Conservation (phyloP, 2,888 invertebrate species). For the Molanna angustata region DNA sequence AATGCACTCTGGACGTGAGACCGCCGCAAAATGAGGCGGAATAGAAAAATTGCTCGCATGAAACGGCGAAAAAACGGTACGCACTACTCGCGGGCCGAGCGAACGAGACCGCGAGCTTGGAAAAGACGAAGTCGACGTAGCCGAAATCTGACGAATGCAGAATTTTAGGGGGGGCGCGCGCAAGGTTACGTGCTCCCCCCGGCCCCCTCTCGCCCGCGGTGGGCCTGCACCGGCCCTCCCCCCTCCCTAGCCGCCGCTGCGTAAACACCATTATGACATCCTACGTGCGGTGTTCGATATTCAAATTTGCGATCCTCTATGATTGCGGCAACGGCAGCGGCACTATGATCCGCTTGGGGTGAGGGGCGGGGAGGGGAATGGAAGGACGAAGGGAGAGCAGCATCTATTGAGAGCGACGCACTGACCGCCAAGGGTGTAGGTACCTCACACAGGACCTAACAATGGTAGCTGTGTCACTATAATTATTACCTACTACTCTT, state of each 20-base stretch:
- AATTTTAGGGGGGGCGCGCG: conserved; percentile 28
- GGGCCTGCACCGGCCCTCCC: conserved; percentile 15
- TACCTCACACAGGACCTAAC: too few species aligned
- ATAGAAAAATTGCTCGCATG: conserved; percentile 29
- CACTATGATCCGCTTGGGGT: too few species aligned
- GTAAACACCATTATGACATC: conserved; percentile 29
- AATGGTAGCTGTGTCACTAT: too few species aligned
- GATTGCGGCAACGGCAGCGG: not conserved
- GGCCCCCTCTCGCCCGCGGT: conserved; percentile 16
- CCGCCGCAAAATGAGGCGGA: conserved; percentile 27
- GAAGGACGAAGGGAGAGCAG: not conserved
- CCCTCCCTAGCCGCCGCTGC: conserved; percentile 16
- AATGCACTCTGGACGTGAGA: conserved; percentile 28
- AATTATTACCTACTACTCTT: too few species aligned
- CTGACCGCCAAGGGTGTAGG: not conserved
- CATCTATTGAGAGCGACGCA: not conserved
- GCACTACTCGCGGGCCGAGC: conserved; percentile 24
- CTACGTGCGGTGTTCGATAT: conserved; percentile 27
- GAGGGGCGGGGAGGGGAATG: not conserved
- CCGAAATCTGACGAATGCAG: conserved; percentile 33
- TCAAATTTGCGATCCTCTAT: conserved; percentile 27
- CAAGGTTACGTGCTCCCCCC: conserved; percentile 25
- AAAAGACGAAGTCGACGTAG: conserved; percentile 28
- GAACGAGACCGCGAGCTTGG: conserved; percentile 23
- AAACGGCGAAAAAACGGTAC: conserved; percentile 26